Evolutionary conservation across 2,113 vertebrate species (phyloP).

Genomic region (Sorex araneus): DNA sequence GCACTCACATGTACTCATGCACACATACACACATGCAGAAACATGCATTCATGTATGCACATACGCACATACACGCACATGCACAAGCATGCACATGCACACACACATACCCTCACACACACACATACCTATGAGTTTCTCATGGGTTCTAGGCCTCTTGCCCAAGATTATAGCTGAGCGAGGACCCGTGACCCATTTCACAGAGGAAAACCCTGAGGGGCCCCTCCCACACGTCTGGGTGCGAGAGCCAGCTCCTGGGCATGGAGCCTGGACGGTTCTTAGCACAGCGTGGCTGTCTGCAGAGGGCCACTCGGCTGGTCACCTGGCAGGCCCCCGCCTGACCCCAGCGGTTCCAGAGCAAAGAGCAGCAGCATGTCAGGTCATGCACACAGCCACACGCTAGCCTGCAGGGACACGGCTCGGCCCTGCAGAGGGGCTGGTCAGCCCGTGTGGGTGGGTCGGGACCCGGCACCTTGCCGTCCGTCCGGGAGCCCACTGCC

Average conservation of each 20-base stretch:
- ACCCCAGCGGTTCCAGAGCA: constrained; percentile 61
- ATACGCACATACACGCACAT: no score
- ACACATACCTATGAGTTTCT: no score
- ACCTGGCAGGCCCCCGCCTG: constrained; percentile 56
- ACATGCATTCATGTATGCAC: no score
- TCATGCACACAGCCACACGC: no score
- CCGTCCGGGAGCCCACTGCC: not conserved
- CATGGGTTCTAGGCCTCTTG: not conserved
- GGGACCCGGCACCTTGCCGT: not conserved
- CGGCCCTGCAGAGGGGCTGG: not conserved
- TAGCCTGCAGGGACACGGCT: no score
- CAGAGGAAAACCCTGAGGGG: not conserved
- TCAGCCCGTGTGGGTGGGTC: not conserved
- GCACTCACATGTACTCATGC: no score
- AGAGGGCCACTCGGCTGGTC: constrained; percentile 7
- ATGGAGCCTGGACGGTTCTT: not conserved
- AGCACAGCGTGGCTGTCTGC: not conserved
- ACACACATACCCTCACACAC: no score
- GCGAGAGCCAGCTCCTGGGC: not conserved
- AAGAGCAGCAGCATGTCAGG: not conserved
- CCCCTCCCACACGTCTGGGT: not conserved
- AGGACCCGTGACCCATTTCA: not conserved
- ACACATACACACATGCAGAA: no score
- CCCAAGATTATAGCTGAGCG: not conserved
- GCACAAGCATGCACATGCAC: no score